These are phyloP conservation scores for Nerophis ophidion DNA, from an alignment of 2,113 vertebrate genomes.

Conservation along the genomic window DNA sequence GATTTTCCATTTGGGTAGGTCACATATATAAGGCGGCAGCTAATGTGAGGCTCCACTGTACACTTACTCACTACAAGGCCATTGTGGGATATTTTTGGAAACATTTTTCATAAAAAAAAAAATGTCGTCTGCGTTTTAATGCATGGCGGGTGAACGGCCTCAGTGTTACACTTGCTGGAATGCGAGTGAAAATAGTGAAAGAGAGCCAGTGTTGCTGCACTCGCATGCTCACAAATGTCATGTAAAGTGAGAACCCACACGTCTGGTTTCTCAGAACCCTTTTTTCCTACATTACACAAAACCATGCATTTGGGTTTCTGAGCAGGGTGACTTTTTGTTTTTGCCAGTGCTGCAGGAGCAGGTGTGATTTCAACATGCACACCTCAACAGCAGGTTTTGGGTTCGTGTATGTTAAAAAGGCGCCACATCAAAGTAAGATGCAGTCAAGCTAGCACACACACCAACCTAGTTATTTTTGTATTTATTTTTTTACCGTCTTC, in stretches of 20 bases:
- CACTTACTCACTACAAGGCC: slow-evolving; percentile 46
- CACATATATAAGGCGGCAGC: slow-evolving; percentile 9
- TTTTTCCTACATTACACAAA: slow-evolving; percentile 38
- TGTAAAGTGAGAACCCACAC: slow-evolving; percentile 42
- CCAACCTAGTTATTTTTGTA: slow-evolving; percentile 25
- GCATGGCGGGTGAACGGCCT: slow-evolving; percentile 32
- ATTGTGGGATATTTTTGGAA: slow-evolving; percentile 60
- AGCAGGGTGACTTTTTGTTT: slow-evolving; percentile 28
- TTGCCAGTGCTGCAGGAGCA: slow-evolving; percentile 55
- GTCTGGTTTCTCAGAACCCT: slow-evolving; percentile 37
- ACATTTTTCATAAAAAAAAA: slow-evolving; percentile 34
- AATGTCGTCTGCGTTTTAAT: slow-evolving; percentile 41
- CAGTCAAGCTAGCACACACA: slow-evolving; percentile 50
- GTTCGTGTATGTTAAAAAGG: slow-evolving; percentile 50
- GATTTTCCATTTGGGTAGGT: slow-evolving; percentile 9
- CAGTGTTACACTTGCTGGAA: slow-evolving; percentile 46
- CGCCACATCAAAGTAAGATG: slow-evolving; percentile 60
- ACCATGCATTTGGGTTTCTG: slow-evolving; percentile 38
- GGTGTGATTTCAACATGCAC: slow-evolving; percentile 61
- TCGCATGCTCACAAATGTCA: slow-evolving; percentile 17
- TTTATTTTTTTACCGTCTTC: slow-evolving; percentile 21
- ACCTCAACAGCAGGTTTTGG: slow-evolving; percentile 43
- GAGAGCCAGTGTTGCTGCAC: slow-evolving; percentile 35
- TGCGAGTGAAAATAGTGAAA: slow-evolving; percentile 45
- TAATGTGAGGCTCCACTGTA: slow-evolving; percentile 28